phyloP scores from a whole-genome alignment of 2,113 vertebrate species.

The Kryptolebias marmoratus region DNA sequence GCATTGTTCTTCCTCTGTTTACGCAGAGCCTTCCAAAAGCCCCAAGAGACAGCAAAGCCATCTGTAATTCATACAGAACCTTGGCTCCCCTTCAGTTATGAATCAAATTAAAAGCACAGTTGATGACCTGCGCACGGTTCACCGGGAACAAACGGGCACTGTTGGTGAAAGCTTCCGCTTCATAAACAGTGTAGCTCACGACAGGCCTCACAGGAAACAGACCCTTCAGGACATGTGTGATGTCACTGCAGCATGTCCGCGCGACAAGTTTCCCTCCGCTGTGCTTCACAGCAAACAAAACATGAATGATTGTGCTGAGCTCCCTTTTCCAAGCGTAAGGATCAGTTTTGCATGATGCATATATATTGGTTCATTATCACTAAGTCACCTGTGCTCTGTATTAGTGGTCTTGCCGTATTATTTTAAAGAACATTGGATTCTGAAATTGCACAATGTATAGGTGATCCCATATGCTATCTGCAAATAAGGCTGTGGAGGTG shows the following conservation, averaged over 20 bases:
- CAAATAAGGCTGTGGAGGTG: slow-evolving; percentile 7
- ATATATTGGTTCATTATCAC: slow-evolving; percentile 80
- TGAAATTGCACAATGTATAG: slow-evolving; percentile 67
- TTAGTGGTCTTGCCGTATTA: slow-evolving; percentile 61
- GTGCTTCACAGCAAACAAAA: slow-evolving; percentile 60
- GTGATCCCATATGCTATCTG: slow-evolving; percentile 41
- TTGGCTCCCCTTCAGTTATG: slow-evolving; percentile 55
- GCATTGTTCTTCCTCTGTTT: slow-evolving; percentile 67
- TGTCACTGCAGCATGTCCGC: slow-evolving; percentile 29
- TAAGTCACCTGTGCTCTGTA: slow-evolving; percentile 70
- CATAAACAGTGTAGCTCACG: slow-evolving; percentile 29
- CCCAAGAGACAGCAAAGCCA: slow-evolving; percentile 30
- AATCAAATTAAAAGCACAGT: slow-evolving; percentile 63
- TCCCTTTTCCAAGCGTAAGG: slow-evolving; percentile 56
- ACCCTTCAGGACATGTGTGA: slow-evolving; percentile 30
- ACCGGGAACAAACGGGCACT: slow-evolving; percentile 9
- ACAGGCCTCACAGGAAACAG: slow-evolving; percentile 5
- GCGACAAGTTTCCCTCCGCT: slow-evolving; percentile 17
- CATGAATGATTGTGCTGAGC: slow-evolving; percentile 55
- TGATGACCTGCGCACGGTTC: slow-evolving; percentile 49
- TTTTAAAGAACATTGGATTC: slow-evolving; percentile 69
- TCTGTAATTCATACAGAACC: slow-evolving; percentile 44
- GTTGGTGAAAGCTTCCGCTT: slow-evolving; percentile 41
- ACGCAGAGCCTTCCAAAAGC: slow-evolving; percentile 57
- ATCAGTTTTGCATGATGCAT: slow-evolving; percentile 73